Percentiles rank a stretch among this genome's conserved stretches.
These are phyloP conservation scores for Scaptomyza caliginosa DNA, from an alignment of 2,888 invertebrate genomes.

Conservation along the genomic window DNA sequence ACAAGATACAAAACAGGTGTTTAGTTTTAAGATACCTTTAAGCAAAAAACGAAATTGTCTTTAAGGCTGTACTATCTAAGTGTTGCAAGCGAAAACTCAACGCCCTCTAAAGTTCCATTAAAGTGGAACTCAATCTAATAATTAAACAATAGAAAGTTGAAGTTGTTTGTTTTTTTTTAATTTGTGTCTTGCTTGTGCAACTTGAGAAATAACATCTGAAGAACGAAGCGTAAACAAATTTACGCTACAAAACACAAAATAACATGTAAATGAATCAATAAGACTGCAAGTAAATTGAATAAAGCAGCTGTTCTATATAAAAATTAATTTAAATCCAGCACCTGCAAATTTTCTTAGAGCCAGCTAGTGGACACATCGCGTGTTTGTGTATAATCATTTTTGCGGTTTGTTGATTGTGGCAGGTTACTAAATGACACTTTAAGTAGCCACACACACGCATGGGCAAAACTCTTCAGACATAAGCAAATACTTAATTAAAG, in stretches of 20 bases:
- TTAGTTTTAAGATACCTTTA: neutral
- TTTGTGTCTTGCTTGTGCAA: neutral
- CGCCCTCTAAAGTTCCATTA: neutral
- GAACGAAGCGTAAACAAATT: neutral
- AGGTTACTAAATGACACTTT: slow-evolving; percentile 7
- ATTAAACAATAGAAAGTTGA: neutral
- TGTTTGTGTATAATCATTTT: slow-evolving; percentile 28
- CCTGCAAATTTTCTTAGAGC: too few species aligned
- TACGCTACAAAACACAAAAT: neutral
- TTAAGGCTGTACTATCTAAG: neutral
- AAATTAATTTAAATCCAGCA: too few species aligned
- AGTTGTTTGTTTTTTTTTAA: too few species aligned
- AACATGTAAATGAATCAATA: neutral
- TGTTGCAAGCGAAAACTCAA: neutral
- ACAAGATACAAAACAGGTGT: neutral
- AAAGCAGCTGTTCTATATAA: neutral
- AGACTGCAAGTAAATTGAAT: neutral
- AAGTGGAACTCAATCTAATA: neutral
- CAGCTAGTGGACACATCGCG: slow-evolving; percentile 26
- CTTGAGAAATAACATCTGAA: neutral
- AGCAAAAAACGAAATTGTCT: neutral
- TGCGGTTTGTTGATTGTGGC: slow-evolving; percentile 49
- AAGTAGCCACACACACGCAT: neutral
- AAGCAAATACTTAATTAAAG: slow-evolving; percentile 60
- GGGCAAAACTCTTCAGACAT: slow-evolving; percentile 2